Evolutionary conservation across 2,888 invertebrate genomes (phyloP), one percentile per base, ranked within the genome.

Genomic region (Amphimallon solstitiale): DNA sequence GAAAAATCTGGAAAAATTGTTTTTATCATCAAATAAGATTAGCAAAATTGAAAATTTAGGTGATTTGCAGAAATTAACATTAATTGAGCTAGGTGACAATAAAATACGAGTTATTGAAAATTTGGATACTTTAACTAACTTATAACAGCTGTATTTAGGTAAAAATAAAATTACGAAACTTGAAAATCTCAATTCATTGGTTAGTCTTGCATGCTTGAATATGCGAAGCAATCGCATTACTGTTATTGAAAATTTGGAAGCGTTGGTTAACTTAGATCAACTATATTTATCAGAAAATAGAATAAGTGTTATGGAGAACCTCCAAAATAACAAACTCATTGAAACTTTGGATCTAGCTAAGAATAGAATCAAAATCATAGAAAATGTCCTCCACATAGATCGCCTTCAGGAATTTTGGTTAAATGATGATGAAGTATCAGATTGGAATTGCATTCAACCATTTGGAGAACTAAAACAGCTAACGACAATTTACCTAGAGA

Each of bases 331-430:
- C 77, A 81, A 82, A 2, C 85, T 87, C 35, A 77, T 99, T 61
- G 89, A 92, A 70, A 98, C 97, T 0, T 83, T 99, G 64, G 99
- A 99, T 83, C 80, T 98, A 73, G 94, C 97, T 0, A 88, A 90
- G 73, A 99, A 99, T 82, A 89, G 90, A 78, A 90, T 99, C 17
- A 87, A 89, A 37, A 84, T 82, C 1, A 90, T 99, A 70, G 88
- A 92, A 69, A 94, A 95, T 79, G 81, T 98, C 9, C 83, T 85
- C 9, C 91, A 93, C 80, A 86, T 99, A 75, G 79, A 74, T 1
- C 84, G 90, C n/a, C 84, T 99, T 70, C 91, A 95, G 77, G 99
- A 99, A 82, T 88, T 99, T 76, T 99, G 99, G 99, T 83, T 97
- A 68, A 98, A 98, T 79, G 92, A 97, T 82, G 98, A 98, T 82